Percentiles rank a stretch among this genome's conserved stretches.
Evolutionary conservation across 1,140 invertebrate species (phyloP).

Genomic region (Brachionus sp.): DNA sequence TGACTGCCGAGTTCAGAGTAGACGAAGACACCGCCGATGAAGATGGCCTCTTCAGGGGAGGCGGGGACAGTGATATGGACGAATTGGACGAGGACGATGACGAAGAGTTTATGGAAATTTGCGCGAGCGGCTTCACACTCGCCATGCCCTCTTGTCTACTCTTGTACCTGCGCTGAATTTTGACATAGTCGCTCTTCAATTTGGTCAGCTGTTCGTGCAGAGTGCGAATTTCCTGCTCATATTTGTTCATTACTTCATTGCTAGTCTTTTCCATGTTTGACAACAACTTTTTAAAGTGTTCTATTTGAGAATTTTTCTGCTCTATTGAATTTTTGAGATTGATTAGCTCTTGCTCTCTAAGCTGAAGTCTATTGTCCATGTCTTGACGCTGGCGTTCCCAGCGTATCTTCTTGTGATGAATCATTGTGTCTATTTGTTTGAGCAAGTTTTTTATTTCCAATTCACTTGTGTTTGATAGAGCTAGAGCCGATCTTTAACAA

Average conservation of each 20-base stretch:
- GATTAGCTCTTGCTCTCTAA: constrained; percentile 12
- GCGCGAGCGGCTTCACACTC: not conserved
- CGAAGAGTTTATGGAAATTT: not conserved
- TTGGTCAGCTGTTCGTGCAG: constrained; percentile 7
- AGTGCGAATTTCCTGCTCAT: constrained; percentile 16
- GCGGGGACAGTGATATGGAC: not conserved
- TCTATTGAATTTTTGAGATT: not conserved
- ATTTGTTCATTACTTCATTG: constrained; percentile 22
- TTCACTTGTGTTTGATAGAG: constrained; percentile 36
- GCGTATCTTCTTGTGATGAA: constrained; percentile 30
- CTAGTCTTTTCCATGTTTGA: constrained; percentile 22
- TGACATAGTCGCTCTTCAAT: constrained; percentile 2
- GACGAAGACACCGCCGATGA: not conserved
- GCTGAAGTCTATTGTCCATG: constrained; percentile 28
- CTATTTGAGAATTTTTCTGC: constrained; percentile 34
- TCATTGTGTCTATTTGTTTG: constrained; percentile 44
- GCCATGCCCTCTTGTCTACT: not conserved
- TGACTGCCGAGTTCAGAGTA: constrained; percentile 1
- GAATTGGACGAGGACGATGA: not conserved
- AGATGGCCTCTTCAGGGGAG: not conserved
- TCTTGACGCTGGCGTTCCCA: constrained; percentile 37
- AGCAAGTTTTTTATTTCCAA: constrained; percentile 14
- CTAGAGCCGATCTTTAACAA: constrained; percentile 24
- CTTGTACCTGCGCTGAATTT: constrained; percentile 8
- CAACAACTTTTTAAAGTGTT: constrained; percentile 23